Conservation (phyloP, 64 coral and sea anemone genomes). For the Pocillopora verrucosa region DNA sequence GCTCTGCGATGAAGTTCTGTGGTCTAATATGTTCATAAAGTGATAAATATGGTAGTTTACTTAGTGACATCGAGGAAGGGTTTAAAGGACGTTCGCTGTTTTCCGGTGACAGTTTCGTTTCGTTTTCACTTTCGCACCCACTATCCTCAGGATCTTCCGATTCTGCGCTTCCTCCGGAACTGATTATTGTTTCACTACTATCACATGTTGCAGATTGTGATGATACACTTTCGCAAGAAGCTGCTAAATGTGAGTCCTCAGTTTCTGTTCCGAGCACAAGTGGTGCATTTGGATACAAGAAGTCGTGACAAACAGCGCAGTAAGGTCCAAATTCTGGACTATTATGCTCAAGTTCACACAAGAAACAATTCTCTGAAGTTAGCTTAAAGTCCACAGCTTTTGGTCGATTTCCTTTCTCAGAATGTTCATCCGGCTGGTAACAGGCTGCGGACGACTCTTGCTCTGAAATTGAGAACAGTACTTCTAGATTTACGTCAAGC, state of each 20-base stretch:
- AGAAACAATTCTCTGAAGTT: slow-evolving; percentile 18
- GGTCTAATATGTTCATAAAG: slow-evolving; percentile 51
- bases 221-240: background rate
- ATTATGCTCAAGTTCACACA: slow-evolving; percentile 47
- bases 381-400: slow-evolving; percentile 16
- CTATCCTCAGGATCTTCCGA: slow-evolving; percentile 7
- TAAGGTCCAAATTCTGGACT: slow-evolving; percentile 41
- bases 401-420: background rate
- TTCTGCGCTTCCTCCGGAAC: background rate
- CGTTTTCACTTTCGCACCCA: slow-evolving; percentile 5
- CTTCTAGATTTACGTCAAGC: too few species aligned
- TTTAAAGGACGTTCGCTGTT: background rate
- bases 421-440: background rate
- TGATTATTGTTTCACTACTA: background rate
- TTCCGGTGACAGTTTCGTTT: background rate
- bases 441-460: background rate
- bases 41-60: slow-evolving; percentile 46
- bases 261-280: slow-evolving; percentile 8
- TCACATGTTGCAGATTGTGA: background rate
- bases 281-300: slow-evolving; percentile 31
- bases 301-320: slow-evolving; percentile 57
- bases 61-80: background rate
- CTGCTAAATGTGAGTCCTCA: background rate
- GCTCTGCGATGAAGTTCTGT: slow-evolving; percentile 39
- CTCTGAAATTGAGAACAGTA: background rate